A percentile compares a stretch with the other conserved stretches of the same genome.
Conservation (phyloP, 2,113 vertebrate genomes). For the Aphyosemion australe region DNA sequence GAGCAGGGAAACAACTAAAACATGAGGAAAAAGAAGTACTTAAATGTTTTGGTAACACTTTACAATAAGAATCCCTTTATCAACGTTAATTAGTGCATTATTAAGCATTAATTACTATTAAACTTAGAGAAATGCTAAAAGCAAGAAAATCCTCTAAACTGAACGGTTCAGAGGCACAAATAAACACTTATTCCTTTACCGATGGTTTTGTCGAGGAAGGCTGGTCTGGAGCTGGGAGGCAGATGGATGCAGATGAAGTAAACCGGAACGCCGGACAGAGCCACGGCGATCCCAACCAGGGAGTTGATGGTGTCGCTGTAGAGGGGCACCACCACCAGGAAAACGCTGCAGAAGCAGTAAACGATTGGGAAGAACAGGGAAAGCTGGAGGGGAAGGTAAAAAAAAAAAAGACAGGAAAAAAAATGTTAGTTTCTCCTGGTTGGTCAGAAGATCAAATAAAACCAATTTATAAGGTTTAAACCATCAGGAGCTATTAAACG, state of each 20-base stretch:
- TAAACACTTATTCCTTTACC: conserved; percentile 33
- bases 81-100: too few relatives aligned
- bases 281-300: conserved; percentile 81
- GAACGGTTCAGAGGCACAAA: background rate
- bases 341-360: conserved; percentile 81
- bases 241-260: conserved; percentile 80
- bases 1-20: too few relatives aligned
- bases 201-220: conserved; percentile 65
- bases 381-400: conserved; percentile 58
- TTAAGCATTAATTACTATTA: too few relatives aligned
- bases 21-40: too few relatives aligned
- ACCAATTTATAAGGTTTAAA: background rate
- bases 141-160: too few relatives aligned
- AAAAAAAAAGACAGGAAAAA: too few relatives aligned
- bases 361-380: conserved; percentile 84
- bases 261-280: conserved; percentile 79
- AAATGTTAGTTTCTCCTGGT: too few relatives aligned
- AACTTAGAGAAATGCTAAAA: too few relatives aligned
- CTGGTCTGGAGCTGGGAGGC: conserved; percentile 76
- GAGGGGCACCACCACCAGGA: conserved; percentile 83
- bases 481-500: background rate
- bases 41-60: too few relatives aligned
- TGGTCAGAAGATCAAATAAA: background rate
- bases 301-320: conserved; percentile 85
- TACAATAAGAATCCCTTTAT: too few relatives aligned